Evolutionary conservation across 2,113 vertebrate genomes (phyloP).

Genomic region (Cyanoramphus novaezelandiae): DNA sequence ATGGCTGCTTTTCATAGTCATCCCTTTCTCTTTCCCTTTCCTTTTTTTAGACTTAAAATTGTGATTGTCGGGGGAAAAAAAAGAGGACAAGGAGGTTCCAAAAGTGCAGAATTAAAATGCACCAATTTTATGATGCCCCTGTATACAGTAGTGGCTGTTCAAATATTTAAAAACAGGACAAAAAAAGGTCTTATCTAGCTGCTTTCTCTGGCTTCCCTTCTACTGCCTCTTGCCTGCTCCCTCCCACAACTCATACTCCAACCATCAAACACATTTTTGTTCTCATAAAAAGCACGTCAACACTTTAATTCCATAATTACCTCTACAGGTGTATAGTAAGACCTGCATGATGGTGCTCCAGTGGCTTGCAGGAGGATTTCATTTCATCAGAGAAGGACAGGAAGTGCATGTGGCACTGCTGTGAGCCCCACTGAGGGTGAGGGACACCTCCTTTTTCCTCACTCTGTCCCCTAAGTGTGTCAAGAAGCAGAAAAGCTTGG

Average conservation of each 20-base stretch:
- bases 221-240: not conserved
- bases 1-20: not conserved
- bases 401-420: not conserved
- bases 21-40: not conserved
- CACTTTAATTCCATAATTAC: not conserved
- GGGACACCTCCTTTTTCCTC: not conserved
- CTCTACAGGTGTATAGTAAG: not conserved
- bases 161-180: not conserved
- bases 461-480: not conserved
- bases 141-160: not conserved
- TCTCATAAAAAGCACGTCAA: not conserved
- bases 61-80: not conserved
- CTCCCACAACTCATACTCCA: not conserved
- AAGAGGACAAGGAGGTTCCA: not conserved
- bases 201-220: not conserved
- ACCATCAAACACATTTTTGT: not conserved
- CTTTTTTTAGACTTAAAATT: not conserved
- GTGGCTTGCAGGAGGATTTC: not conserved
- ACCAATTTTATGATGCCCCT: not conserved
- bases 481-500: not conserved
- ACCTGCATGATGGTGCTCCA: not conserved
- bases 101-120: not conserved
- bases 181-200: not conserved
- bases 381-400: accelerated
- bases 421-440: accelerated